These are phyloP conservation scores for Tenualosa ilisha DNA, from an alignment of 2,797 vertebrate genomes.

Conservation along the genomic window DNA sequence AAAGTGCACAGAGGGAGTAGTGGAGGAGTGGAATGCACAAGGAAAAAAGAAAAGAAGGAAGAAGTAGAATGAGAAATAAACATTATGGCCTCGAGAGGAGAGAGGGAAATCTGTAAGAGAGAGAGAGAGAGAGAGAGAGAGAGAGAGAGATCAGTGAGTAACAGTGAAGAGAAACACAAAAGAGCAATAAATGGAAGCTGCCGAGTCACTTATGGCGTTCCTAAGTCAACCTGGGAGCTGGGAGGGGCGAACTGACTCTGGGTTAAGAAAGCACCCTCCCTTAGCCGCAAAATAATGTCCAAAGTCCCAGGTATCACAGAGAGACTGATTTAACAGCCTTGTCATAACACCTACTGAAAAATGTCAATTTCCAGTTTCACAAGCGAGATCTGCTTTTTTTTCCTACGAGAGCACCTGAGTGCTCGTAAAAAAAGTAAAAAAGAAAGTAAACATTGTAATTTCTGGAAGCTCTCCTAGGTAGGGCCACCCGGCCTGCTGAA, in stretches of 20 bases:
- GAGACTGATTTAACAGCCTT: slow-evolving; percentile 12
- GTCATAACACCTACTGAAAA: slow-evolving; percentile 27
- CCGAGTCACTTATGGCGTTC: neutral
- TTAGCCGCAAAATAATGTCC: neutral
- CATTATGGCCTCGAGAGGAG: too few relatives aligned
- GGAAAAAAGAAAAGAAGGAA: neutral
- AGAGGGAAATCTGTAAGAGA: neutral
- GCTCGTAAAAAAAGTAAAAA: slow-evolving; percentile 40
- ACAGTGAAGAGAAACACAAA: neutral
- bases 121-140: too few relatives aligned
- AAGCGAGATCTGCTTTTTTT: neutral
- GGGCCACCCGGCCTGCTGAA: neutral
- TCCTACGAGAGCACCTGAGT: slow-evolving; percentile 11
- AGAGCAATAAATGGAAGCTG: neutral
- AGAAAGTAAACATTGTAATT: neutral
- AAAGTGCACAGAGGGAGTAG: too few relatives aligned
- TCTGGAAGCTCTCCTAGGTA: neutral
- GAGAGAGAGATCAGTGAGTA: neutral
- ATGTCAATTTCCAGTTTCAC: slow-evolving; percentile 39
- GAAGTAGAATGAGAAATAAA: too few relatives aligned
- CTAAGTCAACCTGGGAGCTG: neutral
- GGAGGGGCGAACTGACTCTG: neutral
- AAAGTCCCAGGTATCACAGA: neutral
- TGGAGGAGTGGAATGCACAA: too few relatives aligned
- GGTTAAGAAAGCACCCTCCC: neutral